These are phyloP conservation scores for human DNA, from an alignment of 2,113 vertebrate genomes.

Conservation along the genomic window DNA sequence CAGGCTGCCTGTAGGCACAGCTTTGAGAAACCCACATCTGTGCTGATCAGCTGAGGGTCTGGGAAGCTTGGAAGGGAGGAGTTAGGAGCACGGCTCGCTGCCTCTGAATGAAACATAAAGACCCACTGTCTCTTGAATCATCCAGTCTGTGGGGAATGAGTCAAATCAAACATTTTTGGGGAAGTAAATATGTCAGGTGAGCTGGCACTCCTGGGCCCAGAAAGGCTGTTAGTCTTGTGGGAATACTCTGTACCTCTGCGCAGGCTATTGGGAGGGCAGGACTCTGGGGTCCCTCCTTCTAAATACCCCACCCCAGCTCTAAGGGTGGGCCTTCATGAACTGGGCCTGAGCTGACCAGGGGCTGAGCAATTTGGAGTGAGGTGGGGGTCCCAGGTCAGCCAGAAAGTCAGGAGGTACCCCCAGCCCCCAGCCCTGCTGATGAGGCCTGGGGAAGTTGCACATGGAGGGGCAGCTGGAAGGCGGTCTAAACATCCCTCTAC, in stretches of 20 bases:
- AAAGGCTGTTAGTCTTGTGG: background rate
- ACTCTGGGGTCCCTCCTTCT: background rate
- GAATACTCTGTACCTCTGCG: background rate
- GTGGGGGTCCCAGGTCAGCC: background rate
- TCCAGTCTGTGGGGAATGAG: background rate
- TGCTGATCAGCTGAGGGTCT: background rate
- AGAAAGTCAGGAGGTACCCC: background rate
- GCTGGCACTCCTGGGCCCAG: background rate
- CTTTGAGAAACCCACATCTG: background rate
- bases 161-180: background rate
- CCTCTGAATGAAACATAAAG: background rate
- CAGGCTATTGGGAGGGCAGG: background rate
- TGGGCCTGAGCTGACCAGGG: background rate
- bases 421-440: background rate
- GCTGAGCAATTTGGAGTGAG: background rate
- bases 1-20: background rate
- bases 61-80: background rate
- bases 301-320: background rate
- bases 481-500: background rate
- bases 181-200: background rate
- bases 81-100: background rate
- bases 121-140: background rate
- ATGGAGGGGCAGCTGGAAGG: background rate
- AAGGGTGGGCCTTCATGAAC: accelerated
- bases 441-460: background rate